These are phyloP conservation scores for Pteria penguin DNA, from an alignment of 2,888 invertebrate species.

Conservation along the genomic window DNA sequence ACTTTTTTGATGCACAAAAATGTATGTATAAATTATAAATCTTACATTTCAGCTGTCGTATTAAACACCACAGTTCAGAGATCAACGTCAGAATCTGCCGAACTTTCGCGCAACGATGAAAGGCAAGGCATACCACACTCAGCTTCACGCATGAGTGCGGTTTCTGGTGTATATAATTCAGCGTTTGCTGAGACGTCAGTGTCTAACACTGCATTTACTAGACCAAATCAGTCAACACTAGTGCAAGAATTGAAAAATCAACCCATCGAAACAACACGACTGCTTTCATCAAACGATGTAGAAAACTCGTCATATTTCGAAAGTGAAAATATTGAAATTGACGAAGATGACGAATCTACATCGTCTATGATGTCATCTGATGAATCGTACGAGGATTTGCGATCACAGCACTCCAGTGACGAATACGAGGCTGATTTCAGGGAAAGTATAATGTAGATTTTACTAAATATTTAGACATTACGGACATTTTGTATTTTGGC, in stretches of 20 bases:
- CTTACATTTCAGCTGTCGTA: neutral
- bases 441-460: slow-evolving; percentile 7
- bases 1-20: too few species aligned
- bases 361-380: slow-evolving; percentile 19
- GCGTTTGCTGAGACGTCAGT: neutral
- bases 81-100: neutral
- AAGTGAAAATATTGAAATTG: slow-evolving; percentile 5
- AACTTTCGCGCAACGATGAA: neutral
- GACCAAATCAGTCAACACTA: neutral
- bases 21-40: too few species aligned
- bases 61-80: neutral
- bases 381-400: slow-evolving; percentile 26
- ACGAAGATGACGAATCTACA: slow-evolving; percentile 4
- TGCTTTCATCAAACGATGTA: neutral
- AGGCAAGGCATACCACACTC: neutral
- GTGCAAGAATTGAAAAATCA: neutral
- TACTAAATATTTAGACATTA: too few species aligned
- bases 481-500: too few species aligned
- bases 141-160: neutral
- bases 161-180: slow-evolving; percentile 13
- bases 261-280: neutral
- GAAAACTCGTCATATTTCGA: neutral
- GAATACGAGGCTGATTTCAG: slow-evolving; percentile 11
- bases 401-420: slow-evolving; percentile 3
- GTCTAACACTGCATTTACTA: neutral